These are phyloP conservation scores for Hephaestus fuliginosus DNA, from an alignment of 2,797 vertebrate species.

Conservation along the genomic window DNA sequence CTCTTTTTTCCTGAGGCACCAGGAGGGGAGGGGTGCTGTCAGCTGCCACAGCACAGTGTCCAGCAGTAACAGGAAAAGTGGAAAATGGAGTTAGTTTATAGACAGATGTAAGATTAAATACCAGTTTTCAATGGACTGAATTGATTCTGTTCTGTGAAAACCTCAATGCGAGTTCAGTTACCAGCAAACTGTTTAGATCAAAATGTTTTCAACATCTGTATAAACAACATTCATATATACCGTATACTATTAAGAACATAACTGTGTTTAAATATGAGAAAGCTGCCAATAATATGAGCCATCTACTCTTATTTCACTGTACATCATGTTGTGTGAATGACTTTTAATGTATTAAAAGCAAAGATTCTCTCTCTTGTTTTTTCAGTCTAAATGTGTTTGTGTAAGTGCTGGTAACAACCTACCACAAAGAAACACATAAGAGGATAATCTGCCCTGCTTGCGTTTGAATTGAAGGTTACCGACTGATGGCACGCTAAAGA, in stretches of 20 bases:
- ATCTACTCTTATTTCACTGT: background rate
- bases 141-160: background rate
- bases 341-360: background rate
- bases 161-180: background rate
- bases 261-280: background rate
- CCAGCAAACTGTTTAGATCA: background rate
- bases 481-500: background rate
- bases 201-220: background rate
- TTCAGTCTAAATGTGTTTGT: background rate
- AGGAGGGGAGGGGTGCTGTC: background rate
- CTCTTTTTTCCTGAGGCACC: conserved; percentile 26
- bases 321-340: background rate
- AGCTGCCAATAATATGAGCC: background rate
- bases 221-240: no score
- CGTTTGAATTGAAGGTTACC: background rate
- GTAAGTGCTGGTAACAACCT: background rate
- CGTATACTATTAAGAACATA: no score
- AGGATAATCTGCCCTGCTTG: background rate
- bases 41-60: background rate
- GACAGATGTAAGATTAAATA: background rate
- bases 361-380: no score
- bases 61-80: background rate
- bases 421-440: background rate
- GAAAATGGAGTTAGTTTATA: background rate
- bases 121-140: background rate